Evolutionary conservation across 92 coral and sea anemone genomes (phyloP), one percentile per base, ranked within the genome.

Genomic region (Heteractis magnifica): DNA sequence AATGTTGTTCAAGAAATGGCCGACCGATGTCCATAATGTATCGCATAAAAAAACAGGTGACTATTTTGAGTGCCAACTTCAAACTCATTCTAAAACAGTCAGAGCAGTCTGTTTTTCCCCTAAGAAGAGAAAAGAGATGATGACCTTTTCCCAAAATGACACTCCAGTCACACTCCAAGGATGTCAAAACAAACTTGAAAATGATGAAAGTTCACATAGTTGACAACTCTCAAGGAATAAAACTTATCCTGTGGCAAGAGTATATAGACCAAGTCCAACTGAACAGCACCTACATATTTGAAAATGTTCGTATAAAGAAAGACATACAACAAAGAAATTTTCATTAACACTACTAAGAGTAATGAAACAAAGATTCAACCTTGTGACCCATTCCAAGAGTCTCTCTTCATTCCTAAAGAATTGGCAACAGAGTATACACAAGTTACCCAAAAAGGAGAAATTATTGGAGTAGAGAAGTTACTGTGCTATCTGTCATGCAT

Each of bases 311-410:
- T 52, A 49, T 86, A 8, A 86, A 81, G 62, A 74, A 77, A 19
- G 75, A 86, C 73, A 12, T 9, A 20, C 14, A 75, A 71, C 16
- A 86, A 82, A 49, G 90, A 86, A 55, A 75, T 86, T 26, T 81
- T 51, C 84, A 50, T 86, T 15, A 82, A 82, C 87, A 86, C 77
- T 75, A 76, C 82, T 23, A 86, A 52, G 78, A 49, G 50, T n/a
- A 53, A 74, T 10, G 77, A 81, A 71, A 86, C 87, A 51, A 56
- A 19, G 73, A 81, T 86, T 8, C 20, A 6, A 14, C 62, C 56
- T 14, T 44, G 41, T 56, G 49, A 34, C 8, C 49, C 81, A 73
- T 86, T 86, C 51, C 8, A 44, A 52, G 86, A 82, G 55, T 75
- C 76, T 41, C 77, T 86, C n/a, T 76, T 75, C 14, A 53, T 83